Percentiles rank a stretch among this genome's conserved stretches.
Evolutionary conservation across 2,113 vertebrate species (phyloP).

Genomic region (Marcusenius ussheri): DNA sequence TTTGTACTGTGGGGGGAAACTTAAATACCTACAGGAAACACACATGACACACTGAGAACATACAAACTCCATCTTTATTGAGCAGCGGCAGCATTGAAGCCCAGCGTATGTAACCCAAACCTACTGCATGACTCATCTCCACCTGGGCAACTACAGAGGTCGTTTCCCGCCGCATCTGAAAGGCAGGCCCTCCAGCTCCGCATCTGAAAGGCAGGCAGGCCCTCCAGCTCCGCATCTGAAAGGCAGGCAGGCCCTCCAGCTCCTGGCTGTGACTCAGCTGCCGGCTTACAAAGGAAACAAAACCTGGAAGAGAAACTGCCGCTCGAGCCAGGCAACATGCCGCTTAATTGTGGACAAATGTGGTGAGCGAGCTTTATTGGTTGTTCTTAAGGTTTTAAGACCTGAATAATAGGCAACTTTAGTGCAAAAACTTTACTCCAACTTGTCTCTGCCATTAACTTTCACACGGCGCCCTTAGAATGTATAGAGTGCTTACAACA

Average conservation of each 20-base stretch:
- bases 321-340: not conserved
- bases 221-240: not conserved
- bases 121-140: not conserved
- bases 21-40: not conserved
- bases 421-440: not conserved
- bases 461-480: not conserved
- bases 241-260: not conserved
- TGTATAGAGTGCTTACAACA: not conserved
- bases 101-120: not conserved
- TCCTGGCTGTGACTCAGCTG: not conserved
- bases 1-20: not conserved
- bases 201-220: not conserved
- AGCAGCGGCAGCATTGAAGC: not conserved
- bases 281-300: not conserved
- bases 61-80: not conserved
- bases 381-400: not conserved
- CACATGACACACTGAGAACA: not conserved
- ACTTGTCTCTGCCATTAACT: not conserved
- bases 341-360: conserved; percentile 5
- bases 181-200: not conserved
- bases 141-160: not conserved
- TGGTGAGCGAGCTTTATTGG: not conserved
- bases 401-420: not conserved
- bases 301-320: not conserved
- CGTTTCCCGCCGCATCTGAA: not conserved